Percentiles rank a stretch among this genome's conserved stretches.
These are phyloP conservation scores for Caenorhabditis imperialis DNA, from an alignment of 2,888 invertebrate species.

Conservation along the genomic window DNA sequence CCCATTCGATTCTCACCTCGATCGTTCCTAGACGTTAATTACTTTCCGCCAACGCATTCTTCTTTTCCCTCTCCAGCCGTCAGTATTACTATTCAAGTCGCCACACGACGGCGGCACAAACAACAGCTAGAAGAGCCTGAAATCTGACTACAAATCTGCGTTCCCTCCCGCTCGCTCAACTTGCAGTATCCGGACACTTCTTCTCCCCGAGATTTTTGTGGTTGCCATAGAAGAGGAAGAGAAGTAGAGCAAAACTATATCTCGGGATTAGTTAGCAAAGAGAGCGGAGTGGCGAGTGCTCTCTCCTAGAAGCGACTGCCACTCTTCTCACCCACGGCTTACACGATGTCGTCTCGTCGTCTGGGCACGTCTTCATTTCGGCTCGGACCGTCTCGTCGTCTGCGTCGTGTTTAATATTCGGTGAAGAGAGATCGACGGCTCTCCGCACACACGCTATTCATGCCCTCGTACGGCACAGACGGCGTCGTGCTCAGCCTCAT, in stretches of 20 bases:
- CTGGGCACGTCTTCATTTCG: constrained; percentile 32
- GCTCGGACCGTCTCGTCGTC: constrained; percentile 20
- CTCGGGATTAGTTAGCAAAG: constrained; percentile 37
- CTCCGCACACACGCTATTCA: constrained; percentile 45
- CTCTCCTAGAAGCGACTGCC: constrained; percentile 30
- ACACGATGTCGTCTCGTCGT: constrained; percentile 42
- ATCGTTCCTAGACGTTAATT: constrained; percentile 17
- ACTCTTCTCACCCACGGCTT: constrained; percentile 51
- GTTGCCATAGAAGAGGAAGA: constrained; percentile 33
- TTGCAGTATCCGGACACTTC: constrained; percentile 17
- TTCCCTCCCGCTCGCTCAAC: too few species aligned
- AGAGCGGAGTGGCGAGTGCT: constrained; percentile 9
- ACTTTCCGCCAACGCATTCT: constrained; percentile 29
- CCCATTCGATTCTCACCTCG: background rate
- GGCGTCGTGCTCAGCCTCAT: constrained; percentile 39
- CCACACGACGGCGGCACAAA: constrained; percentile 9
- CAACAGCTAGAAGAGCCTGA: constrained; percentile 10
- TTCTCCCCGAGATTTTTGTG: constrained; percentile 13
- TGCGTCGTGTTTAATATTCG: constrained; percentile 48
- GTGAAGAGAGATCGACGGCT: constrained; percentile 24
- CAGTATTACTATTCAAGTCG: constrained; percentile 42
- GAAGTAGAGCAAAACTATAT: constrained; percentile 26
- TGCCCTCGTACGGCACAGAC: constrained; percentile 32
- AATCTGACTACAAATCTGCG: background rate
- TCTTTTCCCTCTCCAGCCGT: constrained; percentile 7